Evolutionary conservation across 2,888 invertebrate genomes (phyloP).

Genomic region (Cylindroiulus punctatus): DNA sequence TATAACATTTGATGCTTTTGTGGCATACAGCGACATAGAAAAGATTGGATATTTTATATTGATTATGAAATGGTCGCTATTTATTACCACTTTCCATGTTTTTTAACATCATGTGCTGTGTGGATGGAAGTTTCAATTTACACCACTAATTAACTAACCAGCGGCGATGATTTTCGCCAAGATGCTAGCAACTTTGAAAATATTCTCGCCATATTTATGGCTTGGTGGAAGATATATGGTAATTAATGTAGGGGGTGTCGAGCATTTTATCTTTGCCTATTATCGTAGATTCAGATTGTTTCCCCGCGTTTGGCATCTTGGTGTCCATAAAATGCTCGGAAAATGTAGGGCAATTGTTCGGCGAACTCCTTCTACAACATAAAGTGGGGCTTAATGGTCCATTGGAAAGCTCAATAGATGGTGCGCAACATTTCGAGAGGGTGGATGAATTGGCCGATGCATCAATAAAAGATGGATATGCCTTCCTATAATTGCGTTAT

Average conservation of each 20-base stretch:
- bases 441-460: background rate
- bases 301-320: background rate
- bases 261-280: background rate
- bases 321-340: background rate
- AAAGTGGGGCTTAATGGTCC: constrained; percentile 35
- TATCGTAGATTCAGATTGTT: background rate
- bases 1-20: background rate
- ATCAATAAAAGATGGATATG: constrained; percentile 47
- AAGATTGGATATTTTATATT: too few relatives aligned
- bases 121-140: background rate
- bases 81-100: too few relatives aligned
- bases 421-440: background rate
- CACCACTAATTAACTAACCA: background rate
- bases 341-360: constrained; percentile 40
- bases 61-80: too few relatives aligned
- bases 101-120: too few relatives aligned
- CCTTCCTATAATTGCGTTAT: constrained; percentile 22
- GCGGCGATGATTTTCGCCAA: background rate
- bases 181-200: background rate
- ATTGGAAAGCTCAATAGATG: constrained; percentile 30
- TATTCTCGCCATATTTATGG: background rate
- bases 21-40: too few relatives aligned
- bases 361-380: constrained; percentile 12
- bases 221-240: background rate
- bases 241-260: constrained; percentile 21